Evolutionary conservation across 2,888 invertebrate species (phyloP).

Genomic region (Standfussiana lucernea): DNA sequence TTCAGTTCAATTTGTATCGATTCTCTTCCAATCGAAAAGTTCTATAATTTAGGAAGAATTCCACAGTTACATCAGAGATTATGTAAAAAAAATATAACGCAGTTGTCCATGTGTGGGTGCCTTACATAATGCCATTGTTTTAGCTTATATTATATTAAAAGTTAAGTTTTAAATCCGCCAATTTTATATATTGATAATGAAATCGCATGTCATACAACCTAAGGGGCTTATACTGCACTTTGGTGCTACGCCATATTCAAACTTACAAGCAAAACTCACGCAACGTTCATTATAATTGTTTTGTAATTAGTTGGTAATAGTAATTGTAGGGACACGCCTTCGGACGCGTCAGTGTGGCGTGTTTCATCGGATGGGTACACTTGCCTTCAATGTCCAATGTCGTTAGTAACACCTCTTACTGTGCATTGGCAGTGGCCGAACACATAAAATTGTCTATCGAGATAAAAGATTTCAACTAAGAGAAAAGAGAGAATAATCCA

Average conservation of each 20-base stretch:
- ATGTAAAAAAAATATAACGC: constrained; percentile 66
- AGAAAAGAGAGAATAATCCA: background rate
- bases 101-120: constrained; percentile 73
- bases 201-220: constrained; percentile 59
- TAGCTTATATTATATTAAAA: constrained; percentile 66
- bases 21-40: constrained; percentile 55
- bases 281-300: constrained; percentile 37
- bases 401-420: constrained; percentile 11
- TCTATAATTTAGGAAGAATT: constrained; percentile 62
- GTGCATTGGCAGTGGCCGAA: background rate
- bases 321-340: constrained; percentile 28
- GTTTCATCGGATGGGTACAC: constrained; percentile 28
- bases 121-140: constrained; percentile 78
- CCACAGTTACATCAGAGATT: constrained; percentile 73
- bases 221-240: constrained; percentile 57
- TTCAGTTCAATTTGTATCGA: constrained; percentile 43
- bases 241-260: constrained; percentile 27
- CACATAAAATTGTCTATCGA: background rate
- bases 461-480: background rate
- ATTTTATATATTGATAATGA: constrained; percentile 62
- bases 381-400: constrained; percentile 27
- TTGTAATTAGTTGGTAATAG: constrained; percentile 28
- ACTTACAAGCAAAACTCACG: constrained; percentile 21
- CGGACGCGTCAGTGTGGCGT: constrained; percentile 18
- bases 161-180: constrained; percentile 72